Evolutionary conservation across 2,113 vertebrate genomes (phyloP).

Genomic region (Beaufortia kweichowensis): DNA sequence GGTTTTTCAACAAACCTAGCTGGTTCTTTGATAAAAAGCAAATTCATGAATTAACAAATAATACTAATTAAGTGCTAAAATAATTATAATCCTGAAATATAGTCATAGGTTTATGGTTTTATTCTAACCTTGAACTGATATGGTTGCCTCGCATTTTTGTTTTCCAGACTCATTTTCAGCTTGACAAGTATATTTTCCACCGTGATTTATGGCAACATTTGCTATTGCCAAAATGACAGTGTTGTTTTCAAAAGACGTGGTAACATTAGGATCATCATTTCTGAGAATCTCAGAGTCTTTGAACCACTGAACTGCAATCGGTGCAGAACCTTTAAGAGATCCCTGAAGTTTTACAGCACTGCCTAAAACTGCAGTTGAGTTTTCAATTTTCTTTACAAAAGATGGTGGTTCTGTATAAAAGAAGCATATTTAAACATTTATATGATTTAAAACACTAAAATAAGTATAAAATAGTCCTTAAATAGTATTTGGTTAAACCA

Average conservation of each 20-base stretch:
- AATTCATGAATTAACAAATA: neutral
- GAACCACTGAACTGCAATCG: conserved; percentile 89
- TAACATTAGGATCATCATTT: conserved; percentile 87
- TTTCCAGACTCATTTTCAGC: conserved; percentile 96
- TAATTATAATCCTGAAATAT: neutral
- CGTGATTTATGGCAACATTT: conserved; percentile 79
- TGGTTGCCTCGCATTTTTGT: conserved; percentile 88
- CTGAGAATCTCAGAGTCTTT: conserved; percentile 90
- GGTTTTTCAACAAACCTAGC: conserved; percentile 90
- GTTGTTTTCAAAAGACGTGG: conserved; percentile 85
- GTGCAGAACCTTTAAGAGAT: conserved; percentile 87
- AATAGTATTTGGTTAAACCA: conserved; percentile 30
- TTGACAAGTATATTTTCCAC: conserved; percentile 89
- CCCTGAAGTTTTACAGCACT: conserved; percentile 84
- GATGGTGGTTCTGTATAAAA: conserved; percentile 85
- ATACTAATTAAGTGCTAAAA: neutral
- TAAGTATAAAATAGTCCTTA: too few relatives aligned
- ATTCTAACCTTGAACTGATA: conserved; percentile 93
- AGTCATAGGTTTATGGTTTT: conserved; percentile 30
- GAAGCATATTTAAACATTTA: conserved; percentile 48
- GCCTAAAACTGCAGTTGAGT: conserved; percentile 84
- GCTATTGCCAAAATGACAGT: conserved; percentile 82
- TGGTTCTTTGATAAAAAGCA: conserved; percentile 77
- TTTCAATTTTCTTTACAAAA: conserved; percentile 93
- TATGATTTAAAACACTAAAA: conserved; percentile 41